These are phyloP conservation scores for Drosophila burlai DNA, from an alignment of 1,140 invertebrate species.

Conservation along the genomic window DNA sequence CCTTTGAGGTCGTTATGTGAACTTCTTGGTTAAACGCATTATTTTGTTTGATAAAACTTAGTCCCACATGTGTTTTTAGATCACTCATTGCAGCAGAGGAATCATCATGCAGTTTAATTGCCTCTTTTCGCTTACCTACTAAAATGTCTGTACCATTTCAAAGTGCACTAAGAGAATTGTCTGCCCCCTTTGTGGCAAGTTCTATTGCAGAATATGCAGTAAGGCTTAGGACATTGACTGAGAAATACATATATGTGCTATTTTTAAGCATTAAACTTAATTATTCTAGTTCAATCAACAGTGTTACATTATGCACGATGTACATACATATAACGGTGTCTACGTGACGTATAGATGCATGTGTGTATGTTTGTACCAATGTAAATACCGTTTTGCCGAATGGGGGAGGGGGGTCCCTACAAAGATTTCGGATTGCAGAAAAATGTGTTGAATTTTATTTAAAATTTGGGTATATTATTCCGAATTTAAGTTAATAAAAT, in stretches of 20 bases:
- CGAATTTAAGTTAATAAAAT: no score
- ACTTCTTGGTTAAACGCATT: conserved; percentile 23
- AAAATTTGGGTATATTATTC: no score
- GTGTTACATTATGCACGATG: conserved; percentile 1
- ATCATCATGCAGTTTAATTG: neutral
- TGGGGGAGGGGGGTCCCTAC: conserved; percentile 1
- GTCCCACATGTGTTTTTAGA: neutral
- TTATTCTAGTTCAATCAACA: conserved; percentile 11
- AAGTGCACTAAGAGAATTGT: conserved; percentile 34
- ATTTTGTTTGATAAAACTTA: conserved; percentile 8
- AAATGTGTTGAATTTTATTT: neutral
- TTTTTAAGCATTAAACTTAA: neutral
- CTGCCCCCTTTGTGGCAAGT: conserved; percentile 14
- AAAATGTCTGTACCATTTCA: conserved; percentile 18
- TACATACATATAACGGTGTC: conserved; percentile 21
- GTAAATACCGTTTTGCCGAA: conserved; percentile 33
- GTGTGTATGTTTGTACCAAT: conserved; percentile 13
- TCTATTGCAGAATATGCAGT: neutral
- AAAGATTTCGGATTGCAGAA: neutral
- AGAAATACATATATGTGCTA: neutral
- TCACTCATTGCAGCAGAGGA: conserved; percentile 18
- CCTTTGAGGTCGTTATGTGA: conserved; percentile 40
- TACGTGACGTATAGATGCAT: conserved; percentile 22
- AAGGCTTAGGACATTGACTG: neutral
- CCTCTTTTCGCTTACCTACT: neutral